Conservation (phyloP, 1,140 invertebrate species). For the Hycleus phaleratus region DNA sequence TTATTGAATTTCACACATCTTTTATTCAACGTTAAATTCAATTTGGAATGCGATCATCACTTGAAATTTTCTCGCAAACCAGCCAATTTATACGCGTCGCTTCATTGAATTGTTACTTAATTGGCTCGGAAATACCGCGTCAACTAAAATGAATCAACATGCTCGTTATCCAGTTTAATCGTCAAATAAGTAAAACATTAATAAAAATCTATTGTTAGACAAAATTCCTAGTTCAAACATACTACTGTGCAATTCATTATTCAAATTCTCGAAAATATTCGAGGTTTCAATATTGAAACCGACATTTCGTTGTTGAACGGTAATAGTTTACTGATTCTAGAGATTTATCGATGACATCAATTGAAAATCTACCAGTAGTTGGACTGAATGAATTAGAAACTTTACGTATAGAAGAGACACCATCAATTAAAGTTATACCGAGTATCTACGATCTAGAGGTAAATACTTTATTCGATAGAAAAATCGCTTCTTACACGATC, state of each 20-base stretch:
- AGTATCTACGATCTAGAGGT: constrained; percentile 73
- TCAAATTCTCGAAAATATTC: too few species aligned
- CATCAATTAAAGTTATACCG: constrained; percentile 68
- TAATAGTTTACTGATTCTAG: constrained; percentile 42
- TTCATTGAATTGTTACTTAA: too few species aligned
- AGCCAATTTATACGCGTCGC: too few species aligned
- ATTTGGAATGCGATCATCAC: neutral
- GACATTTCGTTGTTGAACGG: constrained; percentile 10
- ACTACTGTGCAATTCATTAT: too few species aligned
- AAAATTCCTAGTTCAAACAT: too few species aligned
- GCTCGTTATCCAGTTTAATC: neutral
- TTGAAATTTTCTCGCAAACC: too few species aligned
- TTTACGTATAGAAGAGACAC: constrained; percentile 62
- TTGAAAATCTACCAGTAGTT: constrained; percentile 60
- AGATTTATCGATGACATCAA: constrained; percentile 66
- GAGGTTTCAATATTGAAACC: too few species aligned
- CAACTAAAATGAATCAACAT: neutral
- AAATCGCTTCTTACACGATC: neutral
- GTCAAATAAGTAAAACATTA: too few species aligned
- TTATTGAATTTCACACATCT: too few species aligned
- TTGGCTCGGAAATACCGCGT: too few species aligned
- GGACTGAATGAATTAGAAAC: constrained; percentile 65
- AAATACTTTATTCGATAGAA: constrained; percentile 23
- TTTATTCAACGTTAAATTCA: neutral
- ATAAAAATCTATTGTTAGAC: too few species aligned